Conservation (phyloP, 2,888 invertebrate species). For the Cacoxenus indagator region DNA sequence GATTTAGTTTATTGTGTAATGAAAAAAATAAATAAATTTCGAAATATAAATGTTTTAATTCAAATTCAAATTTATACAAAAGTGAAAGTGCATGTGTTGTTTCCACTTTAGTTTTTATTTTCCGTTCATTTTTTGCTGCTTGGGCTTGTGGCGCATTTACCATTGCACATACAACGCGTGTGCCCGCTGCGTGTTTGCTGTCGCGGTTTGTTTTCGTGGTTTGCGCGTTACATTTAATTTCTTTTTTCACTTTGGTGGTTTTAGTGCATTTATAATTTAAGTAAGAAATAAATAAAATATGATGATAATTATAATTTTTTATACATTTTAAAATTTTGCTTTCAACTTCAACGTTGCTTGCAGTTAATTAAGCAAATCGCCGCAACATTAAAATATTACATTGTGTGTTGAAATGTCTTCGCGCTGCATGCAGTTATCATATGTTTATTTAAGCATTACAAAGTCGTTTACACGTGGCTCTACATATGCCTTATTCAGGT, state of each 20-base stretch:
- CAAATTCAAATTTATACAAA: slow-evolving; percentile 22
- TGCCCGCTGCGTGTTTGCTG: slow-evolving; percentile 41
- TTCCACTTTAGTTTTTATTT: slow-evolving; percentile 19
- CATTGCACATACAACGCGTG: slow-evolving; percentile 35
- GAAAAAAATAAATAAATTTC: not conserved
- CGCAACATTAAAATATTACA: too few species aligned
- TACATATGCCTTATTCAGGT: too few species aligned
- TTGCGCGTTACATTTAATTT: slow-evolving; percentile 20
- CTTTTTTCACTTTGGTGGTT: not conserved
- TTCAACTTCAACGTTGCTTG: too few species aligned
- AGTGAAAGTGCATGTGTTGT: slow-evolving; percentile 31
- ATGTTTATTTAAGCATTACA: too few species aligned
- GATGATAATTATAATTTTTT: not conserved
- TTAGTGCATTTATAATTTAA: slow-evolving; percentile 36
- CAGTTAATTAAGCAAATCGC: too few species aligned
- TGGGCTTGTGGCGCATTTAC: not conserved
- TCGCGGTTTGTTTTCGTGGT: slow-evolving; percentile 52
- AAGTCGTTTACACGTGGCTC: too few species aligned
- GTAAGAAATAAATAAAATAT: slow-evolving; percentile 14
- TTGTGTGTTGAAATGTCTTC: too few species aligned
- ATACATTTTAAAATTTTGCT: too few species aligned
- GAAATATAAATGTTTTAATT: slow-evolving; percentile 1
- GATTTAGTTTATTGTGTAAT: slow-evolving; percentile 33
- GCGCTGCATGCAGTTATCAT: too few species aligned
- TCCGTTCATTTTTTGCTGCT: slow-evolving; percentile 15